These are phyloP conservation scores for Ceratitis capitata DNA, from an alignment of 1,140 invertebrate species.

Conservation along the genomic window DNA sequence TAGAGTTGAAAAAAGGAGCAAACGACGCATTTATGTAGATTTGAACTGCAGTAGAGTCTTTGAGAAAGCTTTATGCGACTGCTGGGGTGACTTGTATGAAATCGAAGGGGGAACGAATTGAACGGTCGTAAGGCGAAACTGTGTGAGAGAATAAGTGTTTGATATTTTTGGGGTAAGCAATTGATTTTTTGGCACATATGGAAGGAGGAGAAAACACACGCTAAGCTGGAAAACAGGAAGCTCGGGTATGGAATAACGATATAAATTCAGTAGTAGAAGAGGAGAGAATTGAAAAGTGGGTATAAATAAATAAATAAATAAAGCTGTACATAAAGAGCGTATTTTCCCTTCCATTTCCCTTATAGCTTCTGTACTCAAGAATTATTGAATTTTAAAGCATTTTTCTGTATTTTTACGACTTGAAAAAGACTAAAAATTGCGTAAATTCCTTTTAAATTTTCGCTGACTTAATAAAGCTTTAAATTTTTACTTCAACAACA, in stretches of 20 bases:
- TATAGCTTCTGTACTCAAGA: neutral
- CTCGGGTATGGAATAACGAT: neutral
- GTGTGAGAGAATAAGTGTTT: neutral
- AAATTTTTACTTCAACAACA: neutral
- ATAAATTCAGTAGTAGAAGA: neutral
- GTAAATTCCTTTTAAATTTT: neutral
- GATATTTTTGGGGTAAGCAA: neutral
- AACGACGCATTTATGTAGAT: neutral
- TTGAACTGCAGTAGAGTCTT: neutral
- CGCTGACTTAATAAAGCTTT: slow-evolving; percentile 13
- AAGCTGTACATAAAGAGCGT: neutral
- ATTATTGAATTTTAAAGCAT: neutral
- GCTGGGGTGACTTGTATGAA: neutral
- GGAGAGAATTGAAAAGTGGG: neutral
- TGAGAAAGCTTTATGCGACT: neutral
- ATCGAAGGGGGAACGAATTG: neutral
- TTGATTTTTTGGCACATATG: slow-evolving; percentile 11
- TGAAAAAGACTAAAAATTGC: neutral
- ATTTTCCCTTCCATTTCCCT: neutral
- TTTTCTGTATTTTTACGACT: too few species aligned
- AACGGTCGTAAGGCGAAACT: neutral
- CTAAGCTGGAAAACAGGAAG: too few species aligned
- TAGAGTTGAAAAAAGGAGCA: neutral
- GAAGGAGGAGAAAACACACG: neutral
- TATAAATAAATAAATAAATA: neutral